These are phyloP conservation scores for Taxidea taxus DNA, from an alignment of 2,113 vertebrate species.

Conservation along the genomic window DNA sequence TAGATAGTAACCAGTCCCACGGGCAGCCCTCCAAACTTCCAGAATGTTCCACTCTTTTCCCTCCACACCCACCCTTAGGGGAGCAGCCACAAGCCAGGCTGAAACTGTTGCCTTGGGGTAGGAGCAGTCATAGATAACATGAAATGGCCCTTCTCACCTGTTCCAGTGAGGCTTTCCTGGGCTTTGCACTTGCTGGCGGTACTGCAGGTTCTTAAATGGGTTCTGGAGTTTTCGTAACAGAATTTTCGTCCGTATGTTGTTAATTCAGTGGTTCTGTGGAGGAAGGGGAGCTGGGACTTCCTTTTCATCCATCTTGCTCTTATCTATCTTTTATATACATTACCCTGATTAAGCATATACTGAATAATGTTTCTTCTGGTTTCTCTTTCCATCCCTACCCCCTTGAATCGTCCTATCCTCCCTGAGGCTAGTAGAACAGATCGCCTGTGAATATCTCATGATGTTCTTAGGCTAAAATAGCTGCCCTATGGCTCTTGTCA, in stretches of 20 bases:
- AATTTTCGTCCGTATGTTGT: neutral
- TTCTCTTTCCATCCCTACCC: neutral
- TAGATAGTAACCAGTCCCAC: neutral
- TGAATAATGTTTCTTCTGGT: neutral
- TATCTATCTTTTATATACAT: neutral
- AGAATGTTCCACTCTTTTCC: neutral
- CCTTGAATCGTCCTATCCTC: neutral
- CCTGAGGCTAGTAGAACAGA: neutral
- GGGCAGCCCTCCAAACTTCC: neutral
- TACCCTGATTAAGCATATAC: neutral
- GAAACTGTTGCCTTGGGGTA: neutral
- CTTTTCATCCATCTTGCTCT: neutral
- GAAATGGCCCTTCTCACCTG: neutral
- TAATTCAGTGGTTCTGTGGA: neutral
- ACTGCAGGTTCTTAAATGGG: neutral
- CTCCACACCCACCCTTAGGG: neutral
- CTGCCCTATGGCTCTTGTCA: constrained; percentile 76
- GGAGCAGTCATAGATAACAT: neutral
- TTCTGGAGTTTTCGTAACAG: neutral
- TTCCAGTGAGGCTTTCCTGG: neutral
- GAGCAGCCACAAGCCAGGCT: neutral
- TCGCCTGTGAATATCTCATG: neutral
- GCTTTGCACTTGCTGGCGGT: neutral
- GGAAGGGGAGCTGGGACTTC: neutral
- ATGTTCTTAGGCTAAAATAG: constrained; percentile 71